Conservation (phyloP, 2,797 vertebrate species). For the Platalea minor region DNA sequence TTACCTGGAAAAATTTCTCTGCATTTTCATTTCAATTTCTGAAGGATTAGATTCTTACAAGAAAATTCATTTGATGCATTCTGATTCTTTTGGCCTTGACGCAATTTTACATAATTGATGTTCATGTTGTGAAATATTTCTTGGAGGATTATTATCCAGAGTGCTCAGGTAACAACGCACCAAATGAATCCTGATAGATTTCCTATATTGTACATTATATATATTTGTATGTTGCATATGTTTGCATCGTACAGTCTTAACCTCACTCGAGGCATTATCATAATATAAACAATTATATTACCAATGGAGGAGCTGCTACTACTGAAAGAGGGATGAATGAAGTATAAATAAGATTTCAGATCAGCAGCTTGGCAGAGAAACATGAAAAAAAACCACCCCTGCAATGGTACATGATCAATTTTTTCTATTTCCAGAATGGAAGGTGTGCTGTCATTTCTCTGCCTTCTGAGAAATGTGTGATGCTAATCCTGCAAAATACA, state of each 20-base stretch:
- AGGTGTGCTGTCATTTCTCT: conserved; percentile 30
- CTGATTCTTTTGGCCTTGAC: not conserved
- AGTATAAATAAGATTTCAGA: not conserved
- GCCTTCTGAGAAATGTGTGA: not conserved
- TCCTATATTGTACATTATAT: not conserved
- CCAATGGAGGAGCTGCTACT: not conserved
- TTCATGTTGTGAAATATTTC: not conserved
- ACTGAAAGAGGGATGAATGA: not conserved
- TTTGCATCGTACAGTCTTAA: not conserved
- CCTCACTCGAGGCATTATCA: not conserved
- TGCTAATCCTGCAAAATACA: conserved; percentile 6
- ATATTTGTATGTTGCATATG: not conserved
- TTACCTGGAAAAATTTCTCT: not conserved
- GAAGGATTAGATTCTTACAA: not conserved
- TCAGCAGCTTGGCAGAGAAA: not conserved
- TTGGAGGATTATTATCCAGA: not conserved
- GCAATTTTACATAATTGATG: not conserved
- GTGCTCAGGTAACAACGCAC: not conserved
- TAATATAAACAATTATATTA: not conserved
- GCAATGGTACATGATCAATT: not conserved
- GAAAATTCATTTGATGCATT: not conserved
- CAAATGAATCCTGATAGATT: conserved; percentile 15
- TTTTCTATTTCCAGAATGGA: not conserved
- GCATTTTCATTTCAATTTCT: not conserved
- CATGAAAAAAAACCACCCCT: not conserved